Base-by-base conservation (phyloP, 2,797 vertebrate species). In the Anguilla megastoma region DNA sequence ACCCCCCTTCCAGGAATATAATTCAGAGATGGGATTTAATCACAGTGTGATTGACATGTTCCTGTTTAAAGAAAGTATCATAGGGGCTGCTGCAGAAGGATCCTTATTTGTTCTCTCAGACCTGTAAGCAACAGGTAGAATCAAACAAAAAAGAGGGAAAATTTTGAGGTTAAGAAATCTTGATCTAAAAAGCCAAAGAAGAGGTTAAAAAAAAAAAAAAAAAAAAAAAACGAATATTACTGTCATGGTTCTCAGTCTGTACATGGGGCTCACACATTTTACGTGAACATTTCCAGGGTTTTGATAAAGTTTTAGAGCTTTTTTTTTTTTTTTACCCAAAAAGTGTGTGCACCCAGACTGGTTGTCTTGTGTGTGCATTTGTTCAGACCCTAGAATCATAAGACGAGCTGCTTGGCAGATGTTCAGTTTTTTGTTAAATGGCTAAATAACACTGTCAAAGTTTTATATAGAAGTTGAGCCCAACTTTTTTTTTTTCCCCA, bases 281-380 rank as follows among this genome's bases (percentile, higher is more conserved):
- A 58, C 84, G 16, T 85, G 36, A 89, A 74, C 87, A 60, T 92
- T 89, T 86, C 86, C 30, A 48, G 84, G 69, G 80, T 88, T 87
- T 16, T 86, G 58, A 88, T 76, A n/a, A 69, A 33, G 27, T 36
- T 76, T 87, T 50, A 76, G 5, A 76, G 87, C 50, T 4, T 60
- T 71, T 63, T 87, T 56, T 18, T 86, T 33, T 45, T 45, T n/a
- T 52, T 36, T 54, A 50, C 66, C 85, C 45, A 52, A 30, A 27
- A 52, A 41, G 74, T 88, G 33, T 85, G 27, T 86, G 33, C 30
- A 79, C 21, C 79, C 33, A 14, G 2, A 85, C 85, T 36, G 82
- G 56, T 90, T 88, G 76, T 54, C 60, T 86, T 80, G 24, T 48
- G 88, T 82, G 87, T 86, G 84, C 71, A 79, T 71, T 90, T 90